phyloP scores from a whole-genome alignment of 2,797 vertebrate species.

The Furcifer pardalis region DNA sequence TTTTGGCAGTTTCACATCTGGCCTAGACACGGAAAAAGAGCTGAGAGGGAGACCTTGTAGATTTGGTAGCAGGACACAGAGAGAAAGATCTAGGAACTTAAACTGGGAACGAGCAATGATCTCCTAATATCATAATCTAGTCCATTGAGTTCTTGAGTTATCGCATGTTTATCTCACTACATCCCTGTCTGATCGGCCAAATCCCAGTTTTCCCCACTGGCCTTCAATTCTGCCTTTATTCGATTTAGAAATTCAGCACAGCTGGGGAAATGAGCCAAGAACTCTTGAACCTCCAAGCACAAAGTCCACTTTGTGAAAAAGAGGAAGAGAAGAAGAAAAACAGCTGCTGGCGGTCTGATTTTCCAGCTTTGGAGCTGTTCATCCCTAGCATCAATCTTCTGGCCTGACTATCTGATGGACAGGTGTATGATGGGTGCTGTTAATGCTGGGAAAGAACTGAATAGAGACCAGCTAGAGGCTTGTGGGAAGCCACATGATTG shows the following conservation, averaged over 20 bases:
- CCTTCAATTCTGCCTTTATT: background rate
- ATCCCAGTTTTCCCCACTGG: background rate
- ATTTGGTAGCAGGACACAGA: too few species aligned
- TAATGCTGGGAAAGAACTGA: background rate
- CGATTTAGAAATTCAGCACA: background rate
- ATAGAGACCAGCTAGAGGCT: background rate
- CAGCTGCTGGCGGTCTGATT: background rate
- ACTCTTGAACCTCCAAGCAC: background rate
- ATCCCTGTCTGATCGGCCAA: background rate
- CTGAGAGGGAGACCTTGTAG: background rate
- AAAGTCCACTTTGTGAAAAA: background rate
- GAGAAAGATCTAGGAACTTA: background rate
- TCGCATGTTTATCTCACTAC: too few species aligned
- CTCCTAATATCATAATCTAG: background rate
- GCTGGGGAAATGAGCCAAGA: background rate
- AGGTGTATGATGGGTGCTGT: too few species aligned
- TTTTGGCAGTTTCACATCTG: too few species aligned
- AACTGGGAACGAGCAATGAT: background rate
- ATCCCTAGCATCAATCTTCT: background rate
- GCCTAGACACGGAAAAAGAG: too few species aligned
- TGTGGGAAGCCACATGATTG: too few species aligned
- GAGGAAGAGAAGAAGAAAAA: background rate
- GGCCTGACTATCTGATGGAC: too few species aligned
- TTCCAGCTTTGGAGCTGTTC: background rate
- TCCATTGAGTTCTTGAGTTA: too few species aligned